Evolutionary conservation across 2,113 vertebrate species (phyloP), one percentile per base, ranked within the genome.

Genomic region (Ceyx melanurus): DNA sequence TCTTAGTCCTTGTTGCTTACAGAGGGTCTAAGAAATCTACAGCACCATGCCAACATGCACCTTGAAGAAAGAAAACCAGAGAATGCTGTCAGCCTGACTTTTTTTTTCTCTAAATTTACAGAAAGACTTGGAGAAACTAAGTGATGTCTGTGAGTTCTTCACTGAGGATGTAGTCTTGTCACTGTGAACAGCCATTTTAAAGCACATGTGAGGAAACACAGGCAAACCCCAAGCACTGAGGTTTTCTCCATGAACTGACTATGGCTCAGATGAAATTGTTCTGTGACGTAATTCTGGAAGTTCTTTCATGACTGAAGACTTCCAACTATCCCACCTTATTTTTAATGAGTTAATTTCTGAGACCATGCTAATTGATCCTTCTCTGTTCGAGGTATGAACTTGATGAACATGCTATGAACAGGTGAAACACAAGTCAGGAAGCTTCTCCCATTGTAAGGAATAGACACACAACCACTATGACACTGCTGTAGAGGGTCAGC

Each of bases 211-310:
- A 84, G 50, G 21, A 71, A 77, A 57, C 42, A 37, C 43, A 80
- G 13, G 10, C 29, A 15, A 43, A 86, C 6, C 10, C 28, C 33
- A 50, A n/a, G 21, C 29, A 21, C 2, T 0, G 0, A 82, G 28
- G 50, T n/a, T 29, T 22, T 64, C 42, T 58, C 19, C 42, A 23
- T 6, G 31, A 62, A 35, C 11, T 53, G 40, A 40, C 53, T 12
- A 26, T 13, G 68, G 40, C 16, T 76, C 45, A 19, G 31, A 28
- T 18, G 33, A n/a, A 91, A 42, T 31, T 56, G 64, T 15, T 53
- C 33, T 37, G 23, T 37, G 26, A 61, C 35, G 40, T 4, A 26
- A 35, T 28, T 48, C 61, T 61, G 35, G 29, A 70, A 89, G 23
- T 23, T 40, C 35, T 66, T 81, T 43, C 60, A 66, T 35, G 56